Percentiles rank a stretch among this genome's conserved stretches.
These are phyloP conservation scores for Psix sp. DNA, from an alignment of 1,140 invertebrate genomes.

Conservation along the genomic window DNA sequence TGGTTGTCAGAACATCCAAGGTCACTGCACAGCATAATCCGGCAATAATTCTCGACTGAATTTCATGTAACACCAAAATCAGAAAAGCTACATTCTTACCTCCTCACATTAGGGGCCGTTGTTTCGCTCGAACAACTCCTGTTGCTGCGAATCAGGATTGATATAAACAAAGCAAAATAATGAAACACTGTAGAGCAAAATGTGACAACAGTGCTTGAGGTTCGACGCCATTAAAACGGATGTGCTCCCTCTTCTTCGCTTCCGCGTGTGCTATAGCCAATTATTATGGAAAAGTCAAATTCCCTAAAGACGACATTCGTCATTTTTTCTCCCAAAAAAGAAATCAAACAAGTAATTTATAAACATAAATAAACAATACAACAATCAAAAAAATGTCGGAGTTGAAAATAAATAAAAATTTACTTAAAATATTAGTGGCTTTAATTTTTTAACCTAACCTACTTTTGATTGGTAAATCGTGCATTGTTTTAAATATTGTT, in stretches of 20 bases:
- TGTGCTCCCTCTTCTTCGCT: constrained; percentile 54
- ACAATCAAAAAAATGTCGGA: too few species aligned
- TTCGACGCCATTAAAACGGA: constrained; percentile 74
- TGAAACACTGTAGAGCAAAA: constrained; percentile 77
- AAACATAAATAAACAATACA: too few species aligned
- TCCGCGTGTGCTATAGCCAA: constrained; percentile 34
- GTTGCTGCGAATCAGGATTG: constrained; percentile 45
- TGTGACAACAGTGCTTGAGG: constrained; percentile 75
- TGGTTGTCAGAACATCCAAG: constrained; percentile 72
- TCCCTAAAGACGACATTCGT: too few species aligned
- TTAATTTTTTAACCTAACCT: too few species aligned
- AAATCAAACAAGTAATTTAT: too few species aligned
- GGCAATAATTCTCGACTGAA: constrained; percentile 58
- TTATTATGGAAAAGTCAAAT: constrained; percentile 16
- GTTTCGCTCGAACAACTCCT: constrained; percentile 20
- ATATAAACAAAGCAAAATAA: constrained; percentile 75
- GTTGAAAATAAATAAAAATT: too few species aligned
- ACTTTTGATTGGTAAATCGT: too few species aligned
- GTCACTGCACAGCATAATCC: constrained; percentile 66
- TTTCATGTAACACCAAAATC: constrained; percentile 20
- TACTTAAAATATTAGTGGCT: too few species aligned
- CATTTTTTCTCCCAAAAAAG: too few species aligned
- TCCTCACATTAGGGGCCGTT: constrained; percentile 32
- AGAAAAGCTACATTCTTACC: constrained; percentile 31
- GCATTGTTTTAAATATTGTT: too few species aligned